Evolutionary conservation across 2,113 vertebrate genomes (phyloP).

Genomic region (Acanthochromis polyacanthus): DNA sequence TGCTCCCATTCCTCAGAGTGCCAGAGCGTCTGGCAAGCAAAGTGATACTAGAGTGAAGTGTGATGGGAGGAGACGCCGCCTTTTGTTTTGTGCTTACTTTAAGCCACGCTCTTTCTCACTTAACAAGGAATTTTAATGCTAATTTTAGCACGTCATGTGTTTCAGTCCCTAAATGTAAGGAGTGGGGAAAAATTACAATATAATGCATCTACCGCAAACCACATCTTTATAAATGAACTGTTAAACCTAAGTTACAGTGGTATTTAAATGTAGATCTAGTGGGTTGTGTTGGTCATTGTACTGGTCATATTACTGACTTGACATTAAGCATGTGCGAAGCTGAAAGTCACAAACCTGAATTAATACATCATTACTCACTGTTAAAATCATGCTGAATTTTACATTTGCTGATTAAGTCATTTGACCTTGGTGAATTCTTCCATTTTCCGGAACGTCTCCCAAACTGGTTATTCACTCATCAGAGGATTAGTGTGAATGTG

Average conservation of each 20-base stretch:
- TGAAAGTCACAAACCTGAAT: too few species aligned
- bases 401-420: background rate
- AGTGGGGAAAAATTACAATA: background rate
- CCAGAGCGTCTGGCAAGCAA: conserved; percentile 54
- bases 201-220: background rate
- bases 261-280: background rate
- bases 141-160: conserved; percentile 20
- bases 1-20: conserved; percentile 41
- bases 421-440: background rate
- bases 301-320: background rate
- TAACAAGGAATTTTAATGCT: conserved; percentile 21
- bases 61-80: conserved; percentile 37
- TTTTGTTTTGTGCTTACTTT: conserved; percentile 44
- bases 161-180: background rate
- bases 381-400: background rate
- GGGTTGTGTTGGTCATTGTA: background rate
- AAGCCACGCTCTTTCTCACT: conserved; percentile 11
- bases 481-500: background rate
- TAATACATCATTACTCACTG: too few species aligned
- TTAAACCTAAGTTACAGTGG: background rate
- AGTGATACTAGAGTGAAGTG: conserved; percentile 58
- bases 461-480: conserved; percentile 10
- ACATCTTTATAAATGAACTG: background rate
- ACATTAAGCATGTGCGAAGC: too few species aligned
- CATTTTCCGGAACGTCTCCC: background rate